Conservation (phyloP, 1,140 invertebrate species). For the Orchestia grillus region DNA sequence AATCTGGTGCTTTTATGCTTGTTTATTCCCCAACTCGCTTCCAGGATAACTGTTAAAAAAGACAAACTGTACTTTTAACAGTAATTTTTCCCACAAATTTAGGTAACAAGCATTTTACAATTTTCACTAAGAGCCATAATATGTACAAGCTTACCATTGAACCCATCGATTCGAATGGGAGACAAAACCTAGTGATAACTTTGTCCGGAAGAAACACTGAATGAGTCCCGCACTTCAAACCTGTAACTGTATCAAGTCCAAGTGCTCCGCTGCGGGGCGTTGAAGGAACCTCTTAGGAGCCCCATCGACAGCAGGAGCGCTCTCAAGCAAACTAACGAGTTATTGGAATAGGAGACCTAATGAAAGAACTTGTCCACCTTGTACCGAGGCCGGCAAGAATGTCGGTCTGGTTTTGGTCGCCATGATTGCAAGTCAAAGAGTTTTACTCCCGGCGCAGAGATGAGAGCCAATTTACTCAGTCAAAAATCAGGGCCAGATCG, state of each 20-base stretch:
- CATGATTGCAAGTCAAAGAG: not conserved
- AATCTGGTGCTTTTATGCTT: not conserved
- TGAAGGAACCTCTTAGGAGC: not conserved
- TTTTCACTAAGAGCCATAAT: not conserved
- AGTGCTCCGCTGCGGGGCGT: not conserved
- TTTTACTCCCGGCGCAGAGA: not conserved
- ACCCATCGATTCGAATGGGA: not conserved
- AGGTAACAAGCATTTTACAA: not conserved
- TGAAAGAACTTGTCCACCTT: not conserved
- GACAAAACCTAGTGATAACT: not conserved
- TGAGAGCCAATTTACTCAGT: not conserved
- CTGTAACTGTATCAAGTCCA: not conserved
- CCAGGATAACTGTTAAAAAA: not conserved
- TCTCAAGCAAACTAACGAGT: conserved; percentile 23
- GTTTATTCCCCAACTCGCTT: not conserved
- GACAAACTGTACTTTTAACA: not conserved
- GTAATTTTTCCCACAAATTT: not conserved
- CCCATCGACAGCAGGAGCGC: not conserved
- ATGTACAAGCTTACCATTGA: not conserved
- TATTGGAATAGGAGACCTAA: not conserved
- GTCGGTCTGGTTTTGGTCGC: not conserved
- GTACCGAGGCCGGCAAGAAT: not conserved
- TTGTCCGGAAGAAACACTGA: not conserved
- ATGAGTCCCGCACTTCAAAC: not conserved
- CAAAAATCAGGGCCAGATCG: not conserved